Base-by-base conservation (phyloP, 2,797 vertebrate species). In the Schizopygopsis pylzovi region DNA sequence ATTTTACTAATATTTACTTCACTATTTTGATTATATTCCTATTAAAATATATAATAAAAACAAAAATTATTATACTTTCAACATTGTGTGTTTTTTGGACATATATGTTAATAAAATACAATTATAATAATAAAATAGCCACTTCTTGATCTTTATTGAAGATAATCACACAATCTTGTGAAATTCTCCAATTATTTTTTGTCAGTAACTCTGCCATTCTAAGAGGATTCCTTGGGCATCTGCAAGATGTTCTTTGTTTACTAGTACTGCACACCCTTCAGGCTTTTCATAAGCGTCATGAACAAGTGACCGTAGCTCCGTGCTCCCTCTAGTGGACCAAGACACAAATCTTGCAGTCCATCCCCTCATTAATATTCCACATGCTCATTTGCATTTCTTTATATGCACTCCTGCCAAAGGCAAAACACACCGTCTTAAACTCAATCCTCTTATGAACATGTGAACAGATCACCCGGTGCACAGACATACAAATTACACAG, bases 291-390 rank as follows among this genome's bases (percentile, higher is more conserved):
- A 49, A 1, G 20, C n/a, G 49, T 84, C 13, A 41, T 79, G 37
- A 78, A 54, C 37, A 65, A 86, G n/a, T 61, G 68, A 88, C 79
- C 88, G 86, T 87, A 81, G 91, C 91, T 84, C 79, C 85, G 85
- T 89, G 91, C 94, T 88, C 94, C 93, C 94, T 92, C 94, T 95
- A 91, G 94, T 94, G 94, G 94, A 88, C 63, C 52, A 15, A 59
- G 25, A 45, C 4, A 76, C 73, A 54, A 77, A 75, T 84, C 89
- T 37, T 83, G 7, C 88, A 89, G 89, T 86, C 85, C 1, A 20
- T 22, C 59, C 18, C 25, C 43, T 56, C 73, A 78, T 71, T 80
- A 70, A 67, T 63, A 83, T 65, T 80, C 12, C 22, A 49, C 39
- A 71, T 0, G 11, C 37, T 86, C n/a, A 84, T 84, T 76, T 81